Evolutionary conservation across 2,888 invertebrate genomes (phyloP).

Genomic region (Apotomis betuletana): DNA sequence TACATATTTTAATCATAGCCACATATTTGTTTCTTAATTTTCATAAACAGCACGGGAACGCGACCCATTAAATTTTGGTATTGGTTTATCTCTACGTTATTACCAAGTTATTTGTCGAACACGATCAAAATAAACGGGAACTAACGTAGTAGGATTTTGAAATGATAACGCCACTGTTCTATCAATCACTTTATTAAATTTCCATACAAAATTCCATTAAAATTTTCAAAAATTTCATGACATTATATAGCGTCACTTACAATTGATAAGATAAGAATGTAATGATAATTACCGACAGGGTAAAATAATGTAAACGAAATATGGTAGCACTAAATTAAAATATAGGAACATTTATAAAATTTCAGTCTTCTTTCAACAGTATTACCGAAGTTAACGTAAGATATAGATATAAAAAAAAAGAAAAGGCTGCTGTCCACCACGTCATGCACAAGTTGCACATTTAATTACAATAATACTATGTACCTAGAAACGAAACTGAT

Average conservation of each 20-base stretch:
- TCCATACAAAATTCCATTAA: constrained; percentile 83
- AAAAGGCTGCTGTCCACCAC: constrained; percentile 74
- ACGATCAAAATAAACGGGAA: no score
- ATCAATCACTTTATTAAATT: constrained; percentile 82
- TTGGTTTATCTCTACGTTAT: no score
- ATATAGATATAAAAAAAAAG: constrained; percentile 58
- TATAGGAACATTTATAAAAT: constrained; percentile 82
- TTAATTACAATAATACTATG: constrained; percentile 39
- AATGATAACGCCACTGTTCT: constrained; percentile 69
- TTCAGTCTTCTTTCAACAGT: constrained; percentile 80
- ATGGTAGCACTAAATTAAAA: constrained; percentile 81
- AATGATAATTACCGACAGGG: constrained; percentile 72
- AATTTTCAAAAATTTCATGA: constrained; percentile 82
- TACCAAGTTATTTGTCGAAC: no score
- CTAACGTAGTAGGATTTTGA: constrained; percentile 20
- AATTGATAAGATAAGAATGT: constrained; percentile 79
- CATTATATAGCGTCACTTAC: constrained; percentile 82
- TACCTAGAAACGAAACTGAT: constrained; percentile 43
- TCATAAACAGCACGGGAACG: no score
- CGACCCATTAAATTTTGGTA: no score
- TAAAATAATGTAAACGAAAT: constrained; percentile 78
- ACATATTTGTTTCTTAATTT: no score
- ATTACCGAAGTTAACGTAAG: constrained; percentile 77
- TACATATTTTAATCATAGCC: no score
- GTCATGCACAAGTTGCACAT: constrained; percentile 48